phyloP scores from a whole-genome alignment of 53 echinoderm and acorn worm genomes.

The Holothuria leucospilota region DNA sequence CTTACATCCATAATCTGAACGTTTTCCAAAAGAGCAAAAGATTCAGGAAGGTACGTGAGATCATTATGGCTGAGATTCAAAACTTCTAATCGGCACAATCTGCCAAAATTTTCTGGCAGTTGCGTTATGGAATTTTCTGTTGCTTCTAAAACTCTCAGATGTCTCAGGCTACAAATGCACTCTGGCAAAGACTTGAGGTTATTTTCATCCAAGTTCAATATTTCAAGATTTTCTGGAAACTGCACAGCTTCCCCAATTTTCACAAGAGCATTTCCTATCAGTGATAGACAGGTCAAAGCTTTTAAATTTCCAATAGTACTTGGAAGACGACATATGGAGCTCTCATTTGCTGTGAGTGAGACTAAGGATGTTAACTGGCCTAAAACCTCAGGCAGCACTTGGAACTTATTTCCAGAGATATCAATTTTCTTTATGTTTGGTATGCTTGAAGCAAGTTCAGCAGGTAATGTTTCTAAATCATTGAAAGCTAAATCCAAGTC shows the following conservation, averaged over 20 bases:
- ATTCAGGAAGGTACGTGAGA: slow-evolving; percentile 66
- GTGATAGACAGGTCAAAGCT: slow-evolving; percentile 56
- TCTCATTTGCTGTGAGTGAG: slow-evolving; percentile 74
- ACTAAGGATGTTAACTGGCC: slow-evolving; percentile 29
- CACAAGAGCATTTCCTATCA: slow-evolving; percentile 76
- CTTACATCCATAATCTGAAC: slow-evolving; percentile 76
- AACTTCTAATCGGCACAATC: slow-evolving; percentile 54
- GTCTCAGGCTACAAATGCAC: slow-evolving; percentile 71
- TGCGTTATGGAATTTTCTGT: slow-evolving; percentile 62
- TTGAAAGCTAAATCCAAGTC: slow-evolving; percentile 76
- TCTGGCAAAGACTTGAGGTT: slow-evolving; percentile 62
- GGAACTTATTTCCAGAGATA: slow-evolving; percentile 67
- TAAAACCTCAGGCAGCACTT: slow-evolving; percentile 54
- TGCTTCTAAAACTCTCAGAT: slow-evolving; percentile 76
- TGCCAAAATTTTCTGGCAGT: slow-evolving; percentile 73
- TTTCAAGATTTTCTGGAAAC: slow-evolving; percentile 61
- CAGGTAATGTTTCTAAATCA: slow-evolving; percentile 56
- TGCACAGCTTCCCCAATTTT: slow-evolving; percentile 56
- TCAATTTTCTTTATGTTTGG: slow-evolving; percentile 49
- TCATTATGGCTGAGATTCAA: slow-evolving; percentile 81
- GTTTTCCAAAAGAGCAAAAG: slow-evolving; percentile 73
- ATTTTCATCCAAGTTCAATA: slow-evolving; percentile 79
- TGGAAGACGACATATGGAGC: slow-evolving; percentile 65
- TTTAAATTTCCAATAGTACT: slow-evolving; percentile 48
- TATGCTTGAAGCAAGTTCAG: slow-evolving; percentile 36